phyloP scores from a whole-genome alignment of 2,113 vertebrate species.

The Petrocephalus microphthalmus region DNA sequence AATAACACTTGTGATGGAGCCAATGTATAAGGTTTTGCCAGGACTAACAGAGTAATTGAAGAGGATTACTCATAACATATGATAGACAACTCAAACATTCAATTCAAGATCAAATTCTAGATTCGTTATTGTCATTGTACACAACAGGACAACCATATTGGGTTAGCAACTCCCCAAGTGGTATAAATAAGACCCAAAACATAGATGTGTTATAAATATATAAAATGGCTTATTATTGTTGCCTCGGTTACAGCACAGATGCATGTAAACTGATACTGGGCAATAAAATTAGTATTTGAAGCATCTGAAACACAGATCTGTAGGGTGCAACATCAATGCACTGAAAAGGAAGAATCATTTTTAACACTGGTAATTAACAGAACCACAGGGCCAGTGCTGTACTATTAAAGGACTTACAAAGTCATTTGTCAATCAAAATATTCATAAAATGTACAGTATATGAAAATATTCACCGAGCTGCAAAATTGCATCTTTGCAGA shows the following conservation, averaged over 20 bases:
- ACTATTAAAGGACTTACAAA: neutral
- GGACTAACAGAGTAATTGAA: neutral
- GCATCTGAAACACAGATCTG: neutral
- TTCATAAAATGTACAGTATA: neutral
- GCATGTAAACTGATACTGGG: neutral
- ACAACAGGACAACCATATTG: neutral
- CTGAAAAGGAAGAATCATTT: neutral
- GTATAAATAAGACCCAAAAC: neutral
- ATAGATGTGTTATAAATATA: neutral
- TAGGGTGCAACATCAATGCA: neutral
- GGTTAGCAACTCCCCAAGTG: neutral
- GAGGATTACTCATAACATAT: neutral
- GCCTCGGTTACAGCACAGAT: neutral
- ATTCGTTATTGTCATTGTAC: neutral
- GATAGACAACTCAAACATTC: neutral
- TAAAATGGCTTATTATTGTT: neutral
- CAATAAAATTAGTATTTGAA: neutral
- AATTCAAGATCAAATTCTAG: neutral
- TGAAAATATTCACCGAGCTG: neutral
- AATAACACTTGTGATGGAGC: neutral
- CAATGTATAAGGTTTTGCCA: neutral
- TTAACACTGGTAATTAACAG: neutral
- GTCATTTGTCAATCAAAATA: neutral
- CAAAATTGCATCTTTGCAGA: neutral
- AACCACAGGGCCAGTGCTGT: neutral